These are phyloP conservation scores for Meghimatium bilineatum DNA, from an alignment of 2,888 invertebrate genomes.

Conservation along the genomic window DNA sequence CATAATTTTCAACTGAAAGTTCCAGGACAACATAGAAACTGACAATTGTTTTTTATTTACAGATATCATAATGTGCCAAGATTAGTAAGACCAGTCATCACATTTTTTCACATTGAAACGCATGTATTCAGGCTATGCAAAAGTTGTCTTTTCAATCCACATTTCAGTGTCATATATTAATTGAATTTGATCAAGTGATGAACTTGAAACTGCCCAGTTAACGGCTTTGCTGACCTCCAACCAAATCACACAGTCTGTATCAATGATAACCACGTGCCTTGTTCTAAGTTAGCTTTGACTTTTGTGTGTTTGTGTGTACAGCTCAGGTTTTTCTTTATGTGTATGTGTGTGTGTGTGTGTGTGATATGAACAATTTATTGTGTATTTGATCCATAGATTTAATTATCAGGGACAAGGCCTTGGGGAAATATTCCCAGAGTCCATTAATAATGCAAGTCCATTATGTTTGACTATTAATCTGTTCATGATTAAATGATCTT, in stretches of 20 bases:
- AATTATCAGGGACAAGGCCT: constrained; percentile 30
- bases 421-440: constrained; percentile 26
- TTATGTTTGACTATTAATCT: constrained; percentile 18
- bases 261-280: constrained; percentile 40
- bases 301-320: constrained; percentile 34
- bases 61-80: background rate
- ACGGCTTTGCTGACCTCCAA: background rate
- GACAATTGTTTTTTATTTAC: background rate
- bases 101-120: constrained; percentile 50
- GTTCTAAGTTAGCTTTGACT: constrained; percentile 42
- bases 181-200: constrained; percentile 11
- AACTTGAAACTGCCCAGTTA: background rate
- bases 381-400: constrained; percentile 18
- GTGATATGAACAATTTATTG: constrained; percentile 21
- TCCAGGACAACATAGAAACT: background rate
- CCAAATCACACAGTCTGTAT: background rate
- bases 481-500: constrained; percentile 28
- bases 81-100: background rate
- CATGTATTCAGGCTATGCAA: constrained; percentile 38
- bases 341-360: background rate
- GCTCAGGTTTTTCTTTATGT: background rate
- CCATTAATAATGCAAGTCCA: constrained; percentile 6
- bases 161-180: background rate
- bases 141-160: background rate
- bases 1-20: background rate